These are phyloP conservation scores for Morus bassanus DNA, from an alignment of 2,797 vertebrate species.

Conservation along the genomic window DNA sequence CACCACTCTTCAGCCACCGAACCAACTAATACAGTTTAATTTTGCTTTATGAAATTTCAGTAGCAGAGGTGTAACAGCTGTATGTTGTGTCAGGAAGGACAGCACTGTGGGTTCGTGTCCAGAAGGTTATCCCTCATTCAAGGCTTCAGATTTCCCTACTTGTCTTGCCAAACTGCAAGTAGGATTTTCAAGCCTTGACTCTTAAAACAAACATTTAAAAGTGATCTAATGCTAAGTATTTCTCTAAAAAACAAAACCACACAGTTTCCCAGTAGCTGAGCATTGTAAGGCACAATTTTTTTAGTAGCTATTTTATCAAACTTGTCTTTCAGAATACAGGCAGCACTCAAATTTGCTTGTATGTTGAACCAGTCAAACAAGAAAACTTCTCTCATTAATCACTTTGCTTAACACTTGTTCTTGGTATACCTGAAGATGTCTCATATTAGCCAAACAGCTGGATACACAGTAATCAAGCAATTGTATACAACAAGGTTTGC, in stretches of 20 bases:
- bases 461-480: neutral
- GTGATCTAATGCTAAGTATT: neutral
- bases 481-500: neutral
- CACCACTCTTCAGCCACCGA: neutral
- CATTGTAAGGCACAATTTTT: neutral
- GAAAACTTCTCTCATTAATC: neutral
- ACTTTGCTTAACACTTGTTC: neutral
- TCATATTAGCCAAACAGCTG: neutral
- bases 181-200: neutral
- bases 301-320: neutral
- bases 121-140: neutral
- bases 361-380: neutral
- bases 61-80: neutral
- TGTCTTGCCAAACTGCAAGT: neutral
- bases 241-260: neutral
- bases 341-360: neutral
- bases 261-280: neutral
- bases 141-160: neutral
- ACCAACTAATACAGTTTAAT: neutral
- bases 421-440: neutral
- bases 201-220: neutral
- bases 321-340: neutral
- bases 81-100: neutral
- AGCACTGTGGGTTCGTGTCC: neutral
- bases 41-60: neutral